These are phyloP conservation scores for Melanaphis sacchari DNA, from an alignment of 1,140 invertebrate species.

Conservation along the genomic window DNA sequence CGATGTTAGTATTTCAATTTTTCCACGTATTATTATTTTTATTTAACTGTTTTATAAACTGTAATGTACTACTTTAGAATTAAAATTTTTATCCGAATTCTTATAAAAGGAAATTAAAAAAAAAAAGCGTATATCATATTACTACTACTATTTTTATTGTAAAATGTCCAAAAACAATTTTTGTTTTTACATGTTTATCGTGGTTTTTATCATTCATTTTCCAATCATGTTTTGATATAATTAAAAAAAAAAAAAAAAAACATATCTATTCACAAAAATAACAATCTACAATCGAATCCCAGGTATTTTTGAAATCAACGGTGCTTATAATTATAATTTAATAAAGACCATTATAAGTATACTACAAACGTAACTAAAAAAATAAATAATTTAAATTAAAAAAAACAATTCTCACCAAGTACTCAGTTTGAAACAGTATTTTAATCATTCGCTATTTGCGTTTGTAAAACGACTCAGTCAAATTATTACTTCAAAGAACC, in stretches of 20 bases:
- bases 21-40: neutral
- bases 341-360: neutral
- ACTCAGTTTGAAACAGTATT: neutral
- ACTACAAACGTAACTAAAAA: neutral
- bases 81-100: neutral
- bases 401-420: constrained; percentile 2
- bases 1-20: neutral
- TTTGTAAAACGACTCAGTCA: constrained; percentile 15
- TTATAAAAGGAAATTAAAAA: neutral
- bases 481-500: constrained; percentile 37
- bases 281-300: neutral
- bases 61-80: neutral
- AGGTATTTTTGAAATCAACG: neutral
- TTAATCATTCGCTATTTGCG: constrained; percentile 20
- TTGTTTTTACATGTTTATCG: neutral
- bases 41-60: neutral
- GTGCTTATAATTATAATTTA: constrained; percentile 5
- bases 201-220: neutral
- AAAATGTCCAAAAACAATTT: neutral
- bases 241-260: neutral
- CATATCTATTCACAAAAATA: neutral
- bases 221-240: neutral
- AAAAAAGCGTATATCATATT: neutral
- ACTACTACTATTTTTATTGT: neutral
- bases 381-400: neutral